These are phyloP conservation scores for Zaprionus kolodkinae DNA, from an alignment of 1,140 invertebrate genomes.

Conservation along the genomic window DNA sequence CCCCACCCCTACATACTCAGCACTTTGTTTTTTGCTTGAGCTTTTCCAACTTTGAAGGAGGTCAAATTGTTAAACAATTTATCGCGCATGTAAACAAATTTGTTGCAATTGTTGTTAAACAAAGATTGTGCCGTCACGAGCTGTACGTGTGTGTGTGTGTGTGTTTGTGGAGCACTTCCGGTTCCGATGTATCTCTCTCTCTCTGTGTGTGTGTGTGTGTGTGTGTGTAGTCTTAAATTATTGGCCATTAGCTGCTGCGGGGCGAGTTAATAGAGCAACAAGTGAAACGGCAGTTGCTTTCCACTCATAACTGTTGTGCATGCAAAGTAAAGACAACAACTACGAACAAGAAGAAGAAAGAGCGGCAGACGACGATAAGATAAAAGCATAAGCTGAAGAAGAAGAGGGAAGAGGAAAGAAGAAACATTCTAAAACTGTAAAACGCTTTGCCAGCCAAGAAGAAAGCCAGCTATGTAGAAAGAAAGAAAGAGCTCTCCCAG, in stretches of 20 bases:
- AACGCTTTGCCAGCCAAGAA: slow-evolving; percentile 7
- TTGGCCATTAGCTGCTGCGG: slow-evolving; percentile 43
- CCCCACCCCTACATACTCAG: neutral
- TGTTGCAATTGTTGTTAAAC: slow-evolving; percentile 31
- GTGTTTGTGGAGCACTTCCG: slow-evolving; percentile 31
- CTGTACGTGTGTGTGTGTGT: neutral
- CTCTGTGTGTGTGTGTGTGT: neutral
- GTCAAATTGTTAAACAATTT: slow-evolving; percentile 32
- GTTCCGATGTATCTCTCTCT: slow-evolving; percentile 9
- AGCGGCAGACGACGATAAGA: slow-evolving; percentile 5
- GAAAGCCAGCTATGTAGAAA: neutral
- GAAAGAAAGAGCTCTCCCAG: neutral
- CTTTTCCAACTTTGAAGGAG: neutral
- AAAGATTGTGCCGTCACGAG: slow-evolving; percentile 24
- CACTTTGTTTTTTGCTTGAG: neutral
- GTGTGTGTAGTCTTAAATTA: slow-evolving; percentile 55
- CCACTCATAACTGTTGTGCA: slow-evolving; percentile 67
- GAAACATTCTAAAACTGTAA: slow-evolving; percentile 47
- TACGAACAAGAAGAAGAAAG: neutral
- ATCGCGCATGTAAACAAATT: slow-evolving; percentile 27
- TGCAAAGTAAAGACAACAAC: slow-evolving; percentile 64
- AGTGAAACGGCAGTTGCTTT: slow-evolving; percentile 46
- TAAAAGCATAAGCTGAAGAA: neutral
- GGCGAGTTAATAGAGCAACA: slow-evolving; percentile 75
- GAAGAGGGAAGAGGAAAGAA: neutral